Conservation (phyloP, 30 jellyfish, hydroid and myxozoan species). For the Euphysa ruthae region DNA sequence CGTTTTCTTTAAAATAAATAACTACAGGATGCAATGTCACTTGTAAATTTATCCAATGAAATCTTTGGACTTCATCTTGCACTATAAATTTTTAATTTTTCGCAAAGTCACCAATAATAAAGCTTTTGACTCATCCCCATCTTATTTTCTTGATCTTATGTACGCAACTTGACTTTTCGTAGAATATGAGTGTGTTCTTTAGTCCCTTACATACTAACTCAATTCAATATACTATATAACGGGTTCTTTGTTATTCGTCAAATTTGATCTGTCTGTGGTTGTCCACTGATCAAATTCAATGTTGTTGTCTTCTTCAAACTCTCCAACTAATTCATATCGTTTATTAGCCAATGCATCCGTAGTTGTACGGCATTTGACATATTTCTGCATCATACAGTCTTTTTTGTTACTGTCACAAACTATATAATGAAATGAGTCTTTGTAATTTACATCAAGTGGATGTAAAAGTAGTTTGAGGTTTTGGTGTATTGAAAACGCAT, state of each 20-base stretch:
- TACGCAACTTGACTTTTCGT: no score
- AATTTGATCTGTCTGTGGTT: conserved; percentile 29
- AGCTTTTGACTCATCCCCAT: no score
- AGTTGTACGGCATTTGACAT: conserved; percentile 32
- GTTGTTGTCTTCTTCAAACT: conserved; percentile 26
- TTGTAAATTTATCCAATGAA: background rate
- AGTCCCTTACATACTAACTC: conserved; percentile 1
- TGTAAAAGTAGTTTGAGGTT: conserved; percentile 32
- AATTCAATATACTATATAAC: background rate
- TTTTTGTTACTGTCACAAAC: conserved; percentile 24
- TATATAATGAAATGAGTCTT: conserved; percentile 12
- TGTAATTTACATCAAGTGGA: conserved; percentile 25
- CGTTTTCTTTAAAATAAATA: background rate
- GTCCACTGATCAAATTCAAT: conserved; percentile 35
- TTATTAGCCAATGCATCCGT: conserved; percentile 9
- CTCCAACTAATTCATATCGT: conserved; percentile 3
- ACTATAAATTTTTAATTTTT: background rate
- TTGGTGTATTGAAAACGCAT: conserved; percentile 39
- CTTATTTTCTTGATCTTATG: no score
- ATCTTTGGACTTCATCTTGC: background rate
- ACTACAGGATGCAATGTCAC: background rate
- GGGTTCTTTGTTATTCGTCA: background rate
- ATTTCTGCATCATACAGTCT: conserved; percentile 48
- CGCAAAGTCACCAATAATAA: background rate
- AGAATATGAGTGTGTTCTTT: background rate